phyloP scores from a whole-genome alignment of 2,888 invertebrate genomes.

The Drosophila ezoana region DNA sequence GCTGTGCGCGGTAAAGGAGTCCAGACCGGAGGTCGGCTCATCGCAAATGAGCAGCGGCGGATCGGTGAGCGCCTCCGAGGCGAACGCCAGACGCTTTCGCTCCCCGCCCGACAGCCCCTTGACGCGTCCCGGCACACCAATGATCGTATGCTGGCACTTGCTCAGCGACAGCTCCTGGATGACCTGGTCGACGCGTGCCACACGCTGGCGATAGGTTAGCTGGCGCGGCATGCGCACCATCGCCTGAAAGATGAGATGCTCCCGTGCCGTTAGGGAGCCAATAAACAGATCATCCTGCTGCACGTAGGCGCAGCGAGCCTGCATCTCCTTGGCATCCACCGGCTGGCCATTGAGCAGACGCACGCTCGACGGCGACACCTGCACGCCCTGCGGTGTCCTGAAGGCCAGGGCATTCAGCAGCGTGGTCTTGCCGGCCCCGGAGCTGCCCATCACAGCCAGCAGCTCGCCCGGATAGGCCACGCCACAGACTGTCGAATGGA shows the following conservation, averaged over 20 bases:
- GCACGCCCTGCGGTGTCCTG: slow-evolving; percentile 89
- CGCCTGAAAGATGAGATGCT: slow-evolving; percentile 96
- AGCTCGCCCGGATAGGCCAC: slow-evolving; percentile 94
- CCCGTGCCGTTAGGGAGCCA: slow-evolving; percentile 94
- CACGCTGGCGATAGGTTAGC: slow-evolving; percentile 90
- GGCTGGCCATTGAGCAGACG: slow-evolving; percentile 91
- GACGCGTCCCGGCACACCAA: slow-evolving; percentile 93
- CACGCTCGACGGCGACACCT: slow-evolving; percentile 86
- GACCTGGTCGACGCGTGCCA: slow-evolving; percentile 93
- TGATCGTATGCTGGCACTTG: slow-evolving; percentile 95
- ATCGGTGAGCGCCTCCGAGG: slow-evolving; percentile 98
- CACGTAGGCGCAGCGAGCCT: slow-evolving; percentile 94
- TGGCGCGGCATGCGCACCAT: slow-evolving; percentile 93
- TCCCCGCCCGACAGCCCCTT: slow-evolving; percentile 99
- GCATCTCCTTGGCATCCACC: slow-evolving; percentile 89
- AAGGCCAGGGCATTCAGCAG: slow-evolving; percentile 95
- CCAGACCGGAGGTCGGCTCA: slow-evolving; percentile 98
- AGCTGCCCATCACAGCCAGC: slow-evolving; percentile 94
- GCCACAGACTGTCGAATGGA: slow-evolving; percentile 88
- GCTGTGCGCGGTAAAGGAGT: slow-evolving; percentile 98
- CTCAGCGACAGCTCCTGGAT: slow-evolving; percentile 93
- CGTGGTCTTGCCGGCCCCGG: slow-evolving; percentile 98
- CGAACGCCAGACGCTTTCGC: slow-evolving; percentile 97
- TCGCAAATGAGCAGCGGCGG: slow-evolving; percentile 98
- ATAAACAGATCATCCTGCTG: slow-evolving; percentile 98